phyloP scores from a whole-genome alignment of 2,113 vertebrate genomes.

The Ciconia boyciana region DNA sequence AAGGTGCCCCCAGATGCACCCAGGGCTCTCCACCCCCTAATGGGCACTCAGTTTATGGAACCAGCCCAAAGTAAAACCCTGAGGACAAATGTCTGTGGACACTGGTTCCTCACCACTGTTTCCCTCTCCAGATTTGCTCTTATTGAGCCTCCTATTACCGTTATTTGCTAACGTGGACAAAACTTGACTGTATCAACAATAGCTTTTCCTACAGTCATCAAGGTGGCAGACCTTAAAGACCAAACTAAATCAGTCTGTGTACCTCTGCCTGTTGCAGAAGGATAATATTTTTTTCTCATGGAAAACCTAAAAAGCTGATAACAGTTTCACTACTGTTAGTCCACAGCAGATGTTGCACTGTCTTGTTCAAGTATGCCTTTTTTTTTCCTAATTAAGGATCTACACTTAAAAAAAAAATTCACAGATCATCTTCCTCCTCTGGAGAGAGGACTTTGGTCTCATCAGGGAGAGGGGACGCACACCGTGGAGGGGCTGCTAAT shows the following conservation, averaged over 20 bases:
- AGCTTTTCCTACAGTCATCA: background rate
- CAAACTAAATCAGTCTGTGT: background rate
- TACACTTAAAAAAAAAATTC: background rate
- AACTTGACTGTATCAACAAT: accelerated
- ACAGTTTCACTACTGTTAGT: background rate
- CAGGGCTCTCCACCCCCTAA: background rate
- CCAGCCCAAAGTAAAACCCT: background rate
- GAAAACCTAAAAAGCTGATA: background rate
- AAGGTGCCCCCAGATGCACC: background rate
- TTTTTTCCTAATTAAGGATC: background rate
- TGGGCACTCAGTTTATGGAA: accelerated
- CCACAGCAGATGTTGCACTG: background rate
- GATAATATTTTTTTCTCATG: background rate
- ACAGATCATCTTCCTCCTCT: background rate
- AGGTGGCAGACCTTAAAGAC: background rate
- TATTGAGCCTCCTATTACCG: background rate
- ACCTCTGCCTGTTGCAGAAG: background rate
- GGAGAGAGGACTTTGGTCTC: background rate
- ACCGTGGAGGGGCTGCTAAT: accelerated
- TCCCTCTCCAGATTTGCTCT: background rate
- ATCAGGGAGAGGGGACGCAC: background rate
- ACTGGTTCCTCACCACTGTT: background rate
- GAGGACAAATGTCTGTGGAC: background rate
- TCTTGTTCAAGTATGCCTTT: background rate
- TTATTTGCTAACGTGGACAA: background rate